Conservation (phyloP, 2,888 invertebrate species). For the Drosophila mulleri region DNA sequence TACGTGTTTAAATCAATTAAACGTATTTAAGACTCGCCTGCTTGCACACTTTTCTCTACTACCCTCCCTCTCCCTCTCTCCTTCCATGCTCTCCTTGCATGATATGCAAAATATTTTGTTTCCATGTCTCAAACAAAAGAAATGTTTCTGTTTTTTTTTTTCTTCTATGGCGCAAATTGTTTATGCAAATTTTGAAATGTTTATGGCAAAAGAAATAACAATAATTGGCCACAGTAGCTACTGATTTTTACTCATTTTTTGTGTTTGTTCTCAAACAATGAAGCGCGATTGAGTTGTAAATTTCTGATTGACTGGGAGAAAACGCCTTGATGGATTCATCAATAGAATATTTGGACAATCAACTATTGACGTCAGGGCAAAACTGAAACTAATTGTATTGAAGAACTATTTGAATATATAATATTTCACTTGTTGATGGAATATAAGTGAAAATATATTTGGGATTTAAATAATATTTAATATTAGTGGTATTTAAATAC, state of each 20-base stretch:
- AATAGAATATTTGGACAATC: constrained; percentile 3
- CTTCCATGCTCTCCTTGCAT: constrained; percentile 51
- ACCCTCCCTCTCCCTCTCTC: neutral
- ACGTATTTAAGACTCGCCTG: constrained; percentile 41
- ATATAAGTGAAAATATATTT: neutral
- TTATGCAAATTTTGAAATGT: constrained; percentile 61
- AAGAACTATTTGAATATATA: neutral
- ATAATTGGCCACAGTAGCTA: constrained; percentile 48
- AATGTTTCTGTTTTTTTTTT: constrained; percentile 3
- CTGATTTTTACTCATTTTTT: constrained; percentile 11
- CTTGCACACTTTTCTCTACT: neutral
- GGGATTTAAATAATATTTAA: too few species aligned
- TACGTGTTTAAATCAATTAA: constrained; percentile 67
- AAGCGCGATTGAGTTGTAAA: constrained; percentile 25
- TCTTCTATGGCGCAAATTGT: constrained; percentile 46
- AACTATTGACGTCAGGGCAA: neutral
- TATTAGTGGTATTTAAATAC: too few species aligned
- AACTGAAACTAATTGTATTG: neutral
- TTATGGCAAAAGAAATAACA: constrained; percentile 36
- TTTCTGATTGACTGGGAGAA: constrained; percentile 12
- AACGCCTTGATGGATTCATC: constrained; percentile 4
- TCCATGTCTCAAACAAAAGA: constrained; percentile 14
- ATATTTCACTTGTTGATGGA: too few species aligned
- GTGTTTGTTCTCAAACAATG: constrained; percentile 31
- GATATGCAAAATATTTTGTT: constrained; percentile 24